Evolutionary conservation across 2,888 invertebrate species (phyloP).

Genomic region (Dasysyrphus albostriatus): DNA sequence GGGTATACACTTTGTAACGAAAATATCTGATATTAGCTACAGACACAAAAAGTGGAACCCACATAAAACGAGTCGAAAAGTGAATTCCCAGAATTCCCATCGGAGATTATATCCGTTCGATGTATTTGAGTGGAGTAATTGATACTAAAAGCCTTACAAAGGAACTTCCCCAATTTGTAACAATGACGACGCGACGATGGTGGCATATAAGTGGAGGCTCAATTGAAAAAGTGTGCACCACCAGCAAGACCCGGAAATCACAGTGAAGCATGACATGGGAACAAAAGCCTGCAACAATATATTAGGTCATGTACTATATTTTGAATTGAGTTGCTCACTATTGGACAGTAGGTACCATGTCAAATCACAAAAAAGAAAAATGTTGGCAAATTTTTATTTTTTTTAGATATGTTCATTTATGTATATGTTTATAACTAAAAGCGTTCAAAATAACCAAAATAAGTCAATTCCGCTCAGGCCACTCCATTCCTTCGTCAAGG

Average conservation of each 20-base stretch:
- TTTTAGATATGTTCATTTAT: too few species aligned
- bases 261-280: background rate
- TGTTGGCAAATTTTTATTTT: too few species aligned
- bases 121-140: constrained; percentile 28
- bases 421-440: too few species aligned
- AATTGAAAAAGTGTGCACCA: constrained; percentile 6
- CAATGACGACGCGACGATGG: too few species aligned
- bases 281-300: constrained; percentile 29
- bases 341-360: too few species aligned
- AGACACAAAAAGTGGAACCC: constrained; percentile 27
- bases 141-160: constrained; percentile 46
- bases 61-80: constrained; percentile 27
- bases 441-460: too few species aligned
- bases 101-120: constrained; percentile 51
- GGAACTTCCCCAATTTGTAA: constrained; percentile 46
- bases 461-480: too few species aligned
- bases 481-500: too few species aligned
- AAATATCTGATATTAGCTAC: constrained; percentile 26
- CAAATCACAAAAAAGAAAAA: too few species aligned
- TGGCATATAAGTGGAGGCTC: constrained; percentile 13
- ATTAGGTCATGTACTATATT: constrained; percentile 35
- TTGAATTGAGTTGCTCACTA: constrained; percentile 9
- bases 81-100: constrained; percentile 61
- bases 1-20: constrained; percentile 30
- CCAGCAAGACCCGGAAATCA: constrained; percentile 43